A percentile compares a stretch with the other conserved stretches of the same genome.
These are phyloP conservation scores for Stictocephala bisonia DNA, from an alignment of 2,888 invertebrate genomes.

Conservation along the genomic window DNA sequence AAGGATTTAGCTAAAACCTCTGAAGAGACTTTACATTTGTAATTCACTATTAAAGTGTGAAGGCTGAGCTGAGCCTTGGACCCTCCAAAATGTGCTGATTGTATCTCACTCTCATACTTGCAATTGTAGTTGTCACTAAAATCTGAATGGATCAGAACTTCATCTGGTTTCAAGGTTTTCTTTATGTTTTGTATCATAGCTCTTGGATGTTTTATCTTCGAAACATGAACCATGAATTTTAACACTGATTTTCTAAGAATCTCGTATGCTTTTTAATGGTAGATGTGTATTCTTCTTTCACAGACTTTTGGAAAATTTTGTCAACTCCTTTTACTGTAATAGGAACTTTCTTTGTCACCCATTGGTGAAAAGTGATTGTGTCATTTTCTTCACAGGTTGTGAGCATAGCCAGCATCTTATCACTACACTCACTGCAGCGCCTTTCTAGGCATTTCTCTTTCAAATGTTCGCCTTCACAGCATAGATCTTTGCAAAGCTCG, in stretches of 20 bases:
- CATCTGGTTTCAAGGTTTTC: conserved; percentile 26
- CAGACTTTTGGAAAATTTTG: conserved; percentile 21
- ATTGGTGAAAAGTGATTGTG: conserved; percentile 4
- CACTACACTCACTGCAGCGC: conserved; percentile 31
- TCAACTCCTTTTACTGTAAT: conserved; percentile 35
- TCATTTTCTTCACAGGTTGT: conserved; percentile 12
- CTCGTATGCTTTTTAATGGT: conserved; percentile 26
- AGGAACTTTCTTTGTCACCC: conserved; percentile 23
- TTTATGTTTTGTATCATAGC: conserved; percentile 32
- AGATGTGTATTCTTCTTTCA: conserved; percentile 20
- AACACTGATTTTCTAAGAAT: conserved; percentile 24
- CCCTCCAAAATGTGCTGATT: not conserved
- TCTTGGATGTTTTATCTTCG: conserved; percentile 28
- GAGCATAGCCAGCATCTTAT: conserved; percentile 36
- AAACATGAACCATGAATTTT: conserved; percentile 23
- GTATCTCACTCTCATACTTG: not conserved
- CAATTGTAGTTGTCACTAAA: conserved; percentile 28
- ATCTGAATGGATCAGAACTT: conserved; percentile 36
- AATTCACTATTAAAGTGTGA: conserved; percentile 26
- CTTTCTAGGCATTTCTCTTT: conserved; percentile 43
- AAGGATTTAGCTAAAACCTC: conserved; percentile 29
- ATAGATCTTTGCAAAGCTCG: conserved; percentile 35
- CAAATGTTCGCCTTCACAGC: conserved; percentile 43
- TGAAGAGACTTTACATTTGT: conserved; percentile 28
- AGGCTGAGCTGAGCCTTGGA: conserved; percentile 22